Evolutionary conservation across 2,797 vertebrate genomes (phyloP).

Genomic region (Buphagus erythrorhynchus): DNA sequence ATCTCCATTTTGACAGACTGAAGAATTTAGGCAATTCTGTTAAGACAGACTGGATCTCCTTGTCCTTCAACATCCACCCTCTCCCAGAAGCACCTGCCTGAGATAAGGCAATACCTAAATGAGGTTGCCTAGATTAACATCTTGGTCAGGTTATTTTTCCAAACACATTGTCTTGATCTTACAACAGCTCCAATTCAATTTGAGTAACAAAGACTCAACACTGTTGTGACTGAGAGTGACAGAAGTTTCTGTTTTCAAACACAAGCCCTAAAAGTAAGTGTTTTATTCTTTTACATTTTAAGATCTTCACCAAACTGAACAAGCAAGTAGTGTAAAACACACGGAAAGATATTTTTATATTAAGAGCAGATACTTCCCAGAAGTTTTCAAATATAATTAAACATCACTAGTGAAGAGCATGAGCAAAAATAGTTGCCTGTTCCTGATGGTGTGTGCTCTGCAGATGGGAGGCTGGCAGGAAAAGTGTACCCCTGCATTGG

Average conservation of each 20-base stretch:
- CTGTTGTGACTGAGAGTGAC: background rate
- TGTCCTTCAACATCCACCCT: background rate
- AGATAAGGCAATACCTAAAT: background rate
- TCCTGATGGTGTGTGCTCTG: background rate
- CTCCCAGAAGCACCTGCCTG: background rate
- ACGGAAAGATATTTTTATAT: background rate
- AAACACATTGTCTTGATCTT: background rate
- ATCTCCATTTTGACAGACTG: background rate
- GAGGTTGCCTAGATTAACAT: background rate
- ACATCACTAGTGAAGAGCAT: background rate
- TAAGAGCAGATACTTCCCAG: background rate
- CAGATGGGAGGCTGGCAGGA: background rate
- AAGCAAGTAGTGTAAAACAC: background rate
- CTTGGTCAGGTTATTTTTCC: background rate
- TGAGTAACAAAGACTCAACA: background rate
- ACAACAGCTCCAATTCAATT: background rate
- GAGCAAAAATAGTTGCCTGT: background rate
- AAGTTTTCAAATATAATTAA: background rate
- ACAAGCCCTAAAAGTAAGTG: background rate
- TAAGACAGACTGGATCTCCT: background rate
- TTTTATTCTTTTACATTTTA: background rate
- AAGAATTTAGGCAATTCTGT: background rate
- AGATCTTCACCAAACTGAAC: background rate
- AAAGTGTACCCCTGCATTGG: accelerated
- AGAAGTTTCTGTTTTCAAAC: background rate